phyloP scores from a whole-genome alignment of 2,113 vertebrate species.

The Podarcis cretensis region DNA sequence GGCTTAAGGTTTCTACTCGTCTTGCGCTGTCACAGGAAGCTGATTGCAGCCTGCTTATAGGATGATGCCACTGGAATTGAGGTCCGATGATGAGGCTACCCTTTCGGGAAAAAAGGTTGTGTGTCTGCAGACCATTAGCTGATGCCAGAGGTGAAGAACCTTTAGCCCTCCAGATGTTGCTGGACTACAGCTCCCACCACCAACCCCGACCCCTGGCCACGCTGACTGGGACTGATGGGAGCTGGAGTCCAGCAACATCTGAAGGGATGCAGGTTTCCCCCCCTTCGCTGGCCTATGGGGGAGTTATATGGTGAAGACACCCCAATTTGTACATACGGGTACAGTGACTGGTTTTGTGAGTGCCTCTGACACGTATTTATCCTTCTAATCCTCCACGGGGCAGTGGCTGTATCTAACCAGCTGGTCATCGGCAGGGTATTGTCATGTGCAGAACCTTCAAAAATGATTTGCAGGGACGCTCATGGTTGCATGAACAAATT shows the following conservation, averaged over 20 bases:
- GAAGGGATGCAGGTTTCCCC: too few relatives aligned
- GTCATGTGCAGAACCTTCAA: too few relatives aligned
- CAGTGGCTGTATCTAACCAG: neutral
- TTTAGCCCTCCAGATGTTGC: too few relatives aligned
- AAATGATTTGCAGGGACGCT: neutral
- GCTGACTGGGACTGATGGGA: too few relatives aligned
- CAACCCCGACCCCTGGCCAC: too few relatives aligned
- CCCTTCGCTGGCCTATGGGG: too few relatives aligned
- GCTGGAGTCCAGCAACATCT: too few relatives aligned
- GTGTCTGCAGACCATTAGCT: neutral
- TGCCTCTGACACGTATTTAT: neutral
- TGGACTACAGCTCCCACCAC: too few relatives aligned
- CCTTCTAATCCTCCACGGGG: too few relatives aligned
- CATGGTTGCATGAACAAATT: neutral
- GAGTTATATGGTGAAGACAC: neutral
- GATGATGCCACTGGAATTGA: neutral
- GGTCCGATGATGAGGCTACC: neutral
- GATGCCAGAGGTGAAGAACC: too few relatives aligned
- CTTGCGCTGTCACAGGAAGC: neutral
- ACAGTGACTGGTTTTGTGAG: neutral
- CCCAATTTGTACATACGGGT: too few relatives aligned
- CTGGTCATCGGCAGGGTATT: neutral
- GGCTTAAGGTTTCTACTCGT: neutral
- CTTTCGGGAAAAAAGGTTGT: neutral
- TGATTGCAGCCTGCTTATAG: too few relatives aligned